Base-by-base conservation (phyloP, 35 echinoderm and acorn worm species). In the Apostichopus japonicus region DNA sequence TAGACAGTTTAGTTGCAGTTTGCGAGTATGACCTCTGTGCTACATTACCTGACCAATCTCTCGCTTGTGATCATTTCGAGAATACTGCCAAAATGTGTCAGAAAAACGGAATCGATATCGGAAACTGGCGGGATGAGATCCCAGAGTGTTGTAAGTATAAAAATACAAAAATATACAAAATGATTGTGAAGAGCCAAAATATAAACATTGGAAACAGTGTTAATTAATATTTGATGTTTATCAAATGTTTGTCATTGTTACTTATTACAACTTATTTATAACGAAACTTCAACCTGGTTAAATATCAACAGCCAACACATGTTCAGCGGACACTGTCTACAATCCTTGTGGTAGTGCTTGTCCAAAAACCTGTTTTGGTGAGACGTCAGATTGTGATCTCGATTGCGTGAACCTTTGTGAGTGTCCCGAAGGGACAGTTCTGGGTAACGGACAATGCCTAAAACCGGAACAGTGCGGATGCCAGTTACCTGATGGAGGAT, bases 1-100 rank as follows among this genome's bases (percentile, higher is more conserved):
- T 80, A 6, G 6, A 4, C 14, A 5, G 6, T 6, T 44, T 80
- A 44, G 14, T 15, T 22, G 23, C 17, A 15, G 79, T 54, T 5
- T 83, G 79, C 54, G 79, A 83, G 54, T 83, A 52, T 83, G 79
- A 83, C 15, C 54, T 83, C 33, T 83, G 79, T 83, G 79, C 79
- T 83, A 83, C 79, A 19, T 15, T 83, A 55, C 79, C 79, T 52
- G 79, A 83, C 15, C 79, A 6, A 17, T 83, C 79, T 16, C 33
- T 83, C 14, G 10, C 54, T 5, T 83, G 79, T 16, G 54, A 33
- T 52, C 24, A 83, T 19, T 33, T 79, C 8, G 78, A 79, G 6
- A 79, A 79, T 52, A 6, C 27, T 19, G 24, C 19, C 10, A 52
- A 11, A 0, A 33, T 79, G 23, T 79, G 77, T 21, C 11, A 21